Conservation (phyloP, 2,888 invertebrate species). For the Drosophila hamatofila region DNA sequence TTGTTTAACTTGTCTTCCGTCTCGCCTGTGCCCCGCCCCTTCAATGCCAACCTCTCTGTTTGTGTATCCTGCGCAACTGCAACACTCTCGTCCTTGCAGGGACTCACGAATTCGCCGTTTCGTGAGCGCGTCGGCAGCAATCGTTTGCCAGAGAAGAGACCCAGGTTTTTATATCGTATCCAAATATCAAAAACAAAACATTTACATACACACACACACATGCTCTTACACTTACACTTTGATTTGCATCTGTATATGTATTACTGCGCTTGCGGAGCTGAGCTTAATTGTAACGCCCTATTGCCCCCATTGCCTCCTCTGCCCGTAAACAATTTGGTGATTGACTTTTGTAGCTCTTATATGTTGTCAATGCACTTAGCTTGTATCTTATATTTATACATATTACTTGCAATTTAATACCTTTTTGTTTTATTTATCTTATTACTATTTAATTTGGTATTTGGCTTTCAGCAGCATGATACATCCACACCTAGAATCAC, state of each 20-base stretch:
- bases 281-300: constrained; percentile 29
- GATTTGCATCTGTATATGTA: constrained; percentile 55
- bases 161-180: constrained; percentile 88
- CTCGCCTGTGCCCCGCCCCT: constrained; percentile 23
- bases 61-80: constrained; percentile 28
- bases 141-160: constrained; percentile 92
- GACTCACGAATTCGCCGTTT: constrained; percentile 92
- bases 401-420: constrained; percentile 34
- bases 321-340: constrained; percentile 26
- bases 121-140: constrained; percentile 96
- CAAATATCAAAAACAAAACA: constrained; percentile 35
- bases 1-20: constrained; percentile 45
- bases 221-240: constrained; percentile 19
- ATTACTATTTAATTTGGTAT: constrained; percentile 81
- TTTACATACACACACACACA: constrained; percentile 32
- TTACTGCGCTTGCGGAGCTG: constrained; percentile 42
- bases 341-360: constrained; percentile 35
- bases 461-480: constrained; percentile 86
- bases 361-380: constrained; percentile 40
- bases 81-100: constrained; percentile 79
- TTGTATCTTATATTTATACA: constrained; percentile 27
- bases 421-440: constrained; percentile 53
- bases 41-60: constrained; percentile 29
- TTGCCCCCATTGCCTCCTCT: not conserved
- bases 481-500: constrained; percentile 84